Conservation (phyloP, 1,140 invertebrate species). For the Pseudoatta argentina region DNA sequence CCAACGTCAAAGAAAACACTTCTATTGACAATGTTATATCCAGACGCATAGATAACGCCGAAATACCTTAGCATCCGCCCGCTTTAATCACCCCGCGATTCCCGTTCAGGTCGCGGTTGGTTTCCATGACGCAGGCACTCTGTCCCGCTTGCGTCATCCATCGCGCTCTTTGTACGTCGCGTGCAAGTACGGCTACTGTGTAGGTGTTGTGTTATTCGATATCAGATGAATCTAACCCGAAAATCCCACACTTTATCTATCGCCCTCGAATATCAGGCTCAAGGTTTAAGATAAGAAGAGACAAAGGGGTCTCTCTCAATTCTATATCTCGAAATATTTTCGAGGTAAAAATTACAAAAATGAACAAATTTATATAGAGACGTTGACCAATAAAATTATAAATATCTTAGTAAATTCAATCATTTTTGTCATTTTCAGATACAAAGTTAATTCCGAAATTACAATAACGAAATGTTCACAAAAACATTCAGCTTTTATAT, state of each 20-base stretch:
- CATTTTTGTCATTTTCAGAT: too few relatives aligned
- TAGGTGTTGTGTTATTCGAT: constrained; percentile 36
- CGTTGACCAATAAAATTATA: too few relatives aligned
- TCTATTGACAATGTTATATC: background rate
- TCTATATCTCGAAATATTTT: too few relatives aligned
- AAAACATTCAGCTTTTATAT: too few relatives aligned
- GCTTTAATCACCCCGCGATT: constrained; percentile 6
- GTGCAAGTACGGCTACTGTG: background rate
- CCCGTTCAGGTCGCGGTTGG: constrained; percentile 50
- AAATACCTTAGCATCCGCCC: constrained; percentile 31
- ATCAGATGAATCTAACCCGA: constrained; percentile 7
- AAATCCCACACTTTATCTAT: constrained; percentile 16
- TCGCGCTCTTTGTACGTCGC: constrained; percentile 12
- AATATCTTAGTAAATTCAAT: too few relatives aligned
- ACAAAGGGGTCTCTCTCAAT: too few relatives aligned
- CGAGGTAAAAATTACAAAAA: too few relatives aligned
- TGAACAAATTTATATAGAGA: too few relatives aligned
- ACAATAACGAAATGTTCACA: too few relatives aligned
- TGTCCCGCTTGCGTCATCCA: constrained; percentile 64
- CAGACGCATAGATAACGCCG: constrained; percentile 5
- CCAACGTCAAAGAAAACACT: background rate
- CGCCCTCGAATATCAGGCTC: background rate
- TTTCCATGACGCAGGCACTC: constrained; percentile 78
- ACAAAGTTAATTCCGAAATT: too few relatives aligned
- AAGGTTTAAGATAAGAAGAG: too few relatives aligned